Evolutionary conservation across 2,113 vertebrate species (phyloP).

Genomic region (Felis chaus): DNA sequence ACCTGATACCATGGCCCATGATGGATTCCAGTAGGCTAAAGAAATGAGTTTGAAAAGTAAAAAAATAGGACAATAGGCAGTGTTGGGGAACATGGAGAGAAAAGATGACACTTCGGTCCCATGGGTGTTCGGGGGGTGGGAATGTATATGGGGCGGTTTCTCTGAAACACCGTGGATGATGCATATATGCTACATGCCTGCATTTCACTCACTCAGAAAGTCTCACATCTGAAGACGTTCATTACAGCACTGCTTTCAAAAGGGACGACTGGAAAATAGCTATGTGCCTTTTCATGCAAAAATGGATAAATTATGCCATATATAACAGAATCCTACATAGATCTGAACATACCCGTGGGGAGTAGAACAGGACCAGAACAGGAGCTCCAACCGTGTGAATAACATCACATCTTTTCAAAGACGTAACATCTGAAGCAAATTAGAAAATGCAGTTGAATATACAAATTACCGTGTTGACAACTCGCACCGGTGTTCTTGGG

Average conservation of each 20-base stretch:
- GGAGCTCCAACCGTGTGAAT: neutral
- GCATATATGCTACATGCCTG: fast-evolving
- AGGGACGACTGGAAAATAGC: neutral
- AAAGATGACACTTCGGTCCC: fast-evolving
- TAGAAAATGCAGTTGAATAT: neutral
- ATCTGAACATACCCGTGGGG: fast-evolving
- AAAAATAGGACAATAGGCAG: neutral
- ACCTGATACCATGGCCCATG: fast-evolving
- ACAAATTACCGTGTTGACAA: neutral
- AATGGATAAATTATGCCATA: neutral
- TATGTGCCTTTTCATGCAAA: fast-evolving
- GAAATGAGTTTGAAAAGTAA: neutral
- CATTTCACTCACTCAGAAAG: neutral
- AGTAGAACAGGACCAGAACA: fast-evolving
- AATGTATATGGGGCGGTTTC: fast-evolving
- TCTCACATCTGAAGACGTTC: fast-evolving
- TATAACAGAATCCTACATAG: neutral
- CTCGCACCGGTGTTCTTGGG: neutral
- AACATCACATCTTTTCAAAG: neutral
- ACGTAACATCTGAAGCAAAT: neutral
- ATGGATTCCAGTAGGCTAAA: neutral
- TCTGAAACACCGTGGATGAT: fast-evolving
- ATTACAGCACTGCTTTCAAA: fast-evolving
- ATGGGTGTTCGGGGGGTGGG: fast-evolving
- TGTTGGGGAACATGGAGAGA: neutral